A percentile compares a stretch with the other conserved stretches of the same genome.
These are phyloP conservation scores for Microctonus aethiopoides DNA, from an alignment of 2,888 invertebrate genomes.

Conservation along the genomic window DNA sequence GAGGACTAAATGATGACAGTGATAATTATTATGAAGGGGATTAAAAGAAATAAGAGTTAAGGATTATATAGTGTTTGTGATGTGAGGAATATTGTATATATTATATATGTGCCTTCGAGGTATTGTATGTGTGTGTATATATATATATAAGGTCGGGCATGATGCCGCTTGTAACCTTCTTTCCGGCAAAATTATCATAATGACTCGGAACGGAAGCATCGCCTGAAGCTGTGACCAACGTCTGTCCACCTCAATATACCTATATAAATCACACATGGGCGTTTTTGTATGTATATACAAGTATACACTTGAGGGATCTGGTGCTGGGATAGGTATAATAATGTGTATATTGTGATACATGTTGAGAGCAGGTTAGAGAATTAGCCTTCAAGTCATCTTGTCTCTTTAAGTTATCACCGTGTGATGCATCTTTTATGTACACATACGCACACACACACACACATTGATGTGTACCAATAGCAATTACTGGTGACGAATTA, in stretches of 20 bases:
- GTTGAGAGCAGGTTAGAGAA: background rate
- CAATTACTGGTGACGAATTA: constrained; percentile 64
- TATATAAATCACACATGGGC: constrained; percentile 4
- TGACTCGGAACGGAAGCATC: constrained; percentile 64
- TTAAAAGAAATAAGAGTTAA: background rate
- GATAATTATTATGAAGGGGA: constrained; percentile 25
- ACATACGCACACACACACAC: constrained; percentile 47
- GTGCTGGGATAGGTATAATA: background rate
- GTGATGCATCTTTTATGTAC: constrained; percentile 39
- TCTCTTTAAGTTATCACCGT: background rate
- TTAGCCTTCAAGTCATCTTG: background rate
- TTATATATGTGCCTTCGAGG: background rate
- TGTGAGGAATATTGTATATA: background rate
- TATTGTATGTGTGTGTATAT: constrained; percentile 2
- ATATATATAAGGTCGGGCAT: constrained; percentile 27
- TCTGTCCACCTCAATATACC: constrained; percentile 27
- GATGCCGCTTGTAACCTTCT: constrained; percentile 58
- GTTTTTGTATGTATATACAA: constrained; percentile 26
- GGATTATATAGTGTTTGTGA: constrained; percentile 1
- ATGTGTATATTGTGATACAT: background rate
- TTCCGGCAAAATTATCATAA: constrained; percentile 65
- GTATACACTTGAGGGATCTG: background rate
- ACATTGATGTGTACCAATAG: constrained; percentile 43
- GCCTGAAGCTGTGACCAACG: constrained; percentile 53
- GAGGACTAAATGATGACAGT: constrained; percentile 17